Evolutionary conservation across 2,888 invertebrate genomes (phyloP).

Genomic region (Tachina lurida): DNA sequence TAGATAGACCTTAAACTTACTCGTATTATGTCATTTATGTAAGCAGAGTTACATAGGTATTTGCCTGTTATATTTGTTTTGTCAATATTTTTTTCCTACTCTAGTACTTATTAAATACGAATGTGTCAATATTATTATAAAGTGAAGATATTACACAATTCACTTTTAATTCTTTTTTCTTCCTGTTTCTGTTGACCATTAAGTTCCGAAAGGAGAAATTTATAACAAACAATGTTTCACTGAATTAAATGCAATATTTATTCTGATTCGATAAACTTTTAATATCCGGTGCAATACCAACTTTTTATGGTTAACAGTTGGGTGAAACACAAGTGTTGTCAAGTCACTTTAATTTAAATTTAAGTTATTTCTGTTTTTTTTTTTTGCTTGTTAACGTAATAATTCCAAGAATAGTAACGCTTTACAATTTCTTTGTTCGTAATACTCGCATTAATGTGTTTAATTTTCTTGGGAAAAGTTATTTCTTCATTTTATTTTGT

Average conservation of each 20-base stretch:
- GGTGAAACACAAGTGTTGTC: background rate
- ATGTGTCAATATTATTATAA: too few relatives aligned
- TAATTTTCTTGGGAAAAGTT: background rate
- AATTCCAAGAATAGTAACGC: background rate
- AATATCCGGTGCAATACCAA: conserved; percentile 20
- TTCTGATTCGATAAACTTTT: conserved; percentile 36
- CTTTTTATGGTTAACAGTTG: conserved; percentile 13
- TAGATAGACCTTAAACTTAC: too few relatives aligned
- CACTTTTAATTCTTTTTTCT: background rate
- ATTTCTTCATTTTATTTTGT: background rate
- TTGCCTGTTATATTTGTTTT: too few relatives aligned
- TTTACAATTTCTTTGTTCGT: background rate
- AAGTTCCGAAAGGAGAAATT: background rate
- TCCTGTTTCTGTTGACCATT: background rate
- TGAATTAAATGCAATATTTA: conserved; percentile 22
- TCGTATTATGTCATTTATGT: too few relatives aligned
- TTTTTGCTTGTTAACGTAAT: too few relatives aligned
- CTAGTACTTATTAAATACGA: too few relatives aligned
- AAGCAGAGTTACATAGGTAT: too few relatives aligned
- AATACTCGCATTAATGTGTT: background rate
- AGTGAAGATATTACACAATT: background rate
- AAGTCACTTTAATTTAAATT: background rate
- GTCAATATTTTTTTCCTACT: too few relatives aligned
- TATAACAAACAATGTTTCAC: background rate
- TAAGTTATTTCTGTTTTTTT: background rate